Evolutionary conservation across 1,140 invertebrate species (phyloP).

Genomic region (Tetranychus urticae): DNA sequence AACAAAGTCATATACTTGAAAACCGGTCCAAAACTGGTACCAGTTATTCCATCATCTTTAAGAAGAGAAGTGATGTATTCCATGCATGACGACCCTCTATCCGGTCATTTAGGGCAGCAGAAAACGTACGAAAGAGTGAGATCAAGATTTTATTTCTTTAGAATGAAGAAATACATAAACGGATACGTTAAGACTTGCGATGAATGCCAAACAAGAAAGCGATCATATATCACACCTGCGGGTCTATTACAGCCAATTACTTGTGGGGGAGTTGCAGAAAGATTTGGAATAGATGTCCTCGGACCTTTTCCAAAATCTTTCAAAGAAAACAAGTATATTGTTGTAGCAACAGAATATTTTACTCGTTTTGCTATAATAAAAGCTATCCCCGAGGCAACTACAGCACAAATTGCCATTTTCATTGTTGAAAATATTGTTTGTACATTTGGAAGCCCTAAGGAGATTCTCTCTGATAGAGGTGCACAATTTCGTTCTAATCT

Average conservation of each 20-base stretch:
- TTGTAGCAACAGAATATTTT: constrained; percentile 16
- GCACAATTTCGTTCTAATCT: constrained; percentile 7
- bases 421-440: constrained; percentile 12
- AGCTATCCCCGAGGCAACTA: constrained; percentile 12
- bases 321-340: constrained; percentile 14
- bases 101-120: constrained; percentile 10
- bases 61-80: not conserved
- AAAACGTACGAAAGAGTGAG: constrained; percentile 10
- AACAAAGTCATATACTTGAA: too few species aligned
- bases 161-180: constrained; percentile 5
- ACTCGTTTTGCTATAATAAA: constrained; percentile 16
- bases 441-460: constrained; percentile 7
- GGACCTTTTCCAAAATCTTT: constrained; percentile 14
- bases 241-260: constrained; percentile 8
- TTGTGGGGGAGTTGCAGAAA: constrained; percentile 11
- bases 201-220: constrained; percentile 11
- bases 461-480: not conserved
- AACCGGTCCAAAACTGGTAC: not conserved
- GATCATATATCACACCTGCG: not conserved
- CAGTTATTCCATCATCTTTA: not conserved
- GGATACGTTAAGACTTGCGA: constrained; percentile 10
- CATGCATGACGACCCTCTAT: constrained; percentile 9
- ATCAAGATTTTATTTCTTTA: constrained; percentile 12
- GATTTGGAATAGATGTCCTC: constrained; percentile 17
- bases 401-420: constrained; percentile 14